A percentile compares a stretch with the other conserved stretches of the same genome.
These are phyloP conservation scores for Eudasyphora cyanicolor DNA, from an alignment of 2,888 invertebrate genomes.

Conservation along the genomic window DNA sequence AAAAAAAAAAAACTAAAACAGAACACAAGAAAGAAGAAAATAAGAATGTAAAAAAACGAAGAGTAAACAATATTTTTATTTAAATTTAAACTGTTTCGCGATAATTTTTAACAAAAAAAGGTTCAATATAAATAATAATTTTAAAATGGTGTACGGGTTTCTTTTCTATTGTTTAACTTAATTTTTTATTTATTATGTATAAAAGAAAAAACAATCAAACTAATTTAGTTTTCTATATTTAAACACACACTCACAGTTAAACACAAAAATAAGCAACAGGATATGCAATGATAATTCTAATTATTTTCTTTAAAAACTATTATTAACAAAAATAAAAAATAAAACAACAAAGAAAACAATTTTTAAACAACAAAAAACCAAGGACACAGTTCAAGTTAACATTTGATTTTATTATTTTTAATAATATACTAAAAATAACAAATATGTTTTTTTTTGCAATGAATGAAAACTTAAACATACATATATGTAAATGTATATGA, in stretches of 20 bases:
- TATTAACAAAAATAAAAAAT: constrained; percentile 25
- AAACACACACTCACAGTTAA: constrained; percentile 7
- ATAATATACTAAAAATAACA: constrained; percentile 40
- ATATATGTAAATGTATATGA: neutral
- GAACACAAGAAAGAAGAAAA: constrained; percentile 45
- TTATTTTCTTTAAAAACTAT: constrained; percentile 45
- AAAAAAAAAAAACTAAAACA: constrained; percentile 24
- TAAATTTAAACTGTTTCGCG: constrained; percentile 13
- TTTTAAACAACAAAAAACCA: constrained; percentile 38
- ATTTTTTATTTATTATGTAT: constrained; percentile 29
- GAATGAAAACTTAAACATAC: constrained; percentile 6
- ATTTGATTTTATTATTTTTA: constrained; percentile 72
- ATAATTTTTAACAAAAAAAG: constrained; percentile 26
- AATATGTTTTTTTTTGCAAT: neutral
- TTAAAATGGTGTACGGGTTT: constrained; percentile 65
- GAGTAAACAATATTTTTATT: neutral
- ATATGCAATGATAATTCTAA: constrained; percentile 33
- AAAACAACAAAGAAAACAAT: constrained; percentile 31
- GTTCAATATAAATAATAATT: constrained; percentile 23
- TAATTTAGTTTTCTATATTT: constrained; percentile 47
- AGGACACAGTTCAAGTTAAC: constrained; percentile 77
- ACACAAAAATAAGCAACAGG: constrained; percentile 2
- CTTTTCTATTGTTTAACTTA: constrained; percentile 53
- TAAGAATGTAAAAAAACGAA: neutral
- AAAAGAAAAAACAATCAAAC: neutral